phyloP scores from a whole-genome alignment of 2,113 vertebrate genomes.

The Chionomys nivalis region DNA sequence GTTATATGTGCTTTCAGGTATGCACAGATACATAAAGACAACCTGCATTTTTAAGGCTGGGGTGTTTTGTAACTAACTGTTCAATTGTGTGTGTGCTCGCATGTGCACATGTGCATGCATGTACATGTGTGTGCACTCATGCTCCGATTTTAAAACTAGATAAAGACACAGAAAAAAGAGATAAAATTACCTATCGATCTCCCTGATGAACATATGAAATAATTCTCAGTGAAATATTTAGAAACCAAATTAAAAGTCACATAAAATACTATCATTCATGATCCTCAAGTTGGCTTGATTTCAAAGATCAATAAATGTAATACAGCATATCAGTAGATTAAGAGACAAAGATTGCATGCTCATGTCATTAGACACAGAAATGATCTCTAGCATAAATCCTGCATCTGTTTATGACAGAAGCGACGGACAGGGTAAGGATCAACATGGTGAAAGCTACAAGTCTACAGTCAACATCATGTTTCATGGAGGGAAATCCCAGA shows the following conservation, averaged over 20 bases:
- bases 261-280: not conserved
- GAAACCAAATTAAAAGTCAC: not conserved
- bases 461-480: not conserved
- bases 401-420: not conserved
- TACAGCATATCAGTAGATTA: not conserved
- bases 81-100: not conserved
- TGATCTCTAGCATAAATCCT: not conserved
- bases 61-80: not conserved
- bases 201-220: not conserved
- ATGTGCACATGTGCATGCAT: not conserved
- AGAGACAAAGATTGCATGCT: not conserved
- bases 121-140: not conserved
- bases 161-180: not conserved
- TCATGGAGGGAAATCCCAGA: too few relatives aligned
- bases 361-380: not conserved
- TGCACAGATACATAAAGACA: not conserved
- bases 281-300: not conserved
- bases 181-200: not conserved
- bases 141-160: not conserved
- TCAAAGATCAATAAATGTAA: not conserved
- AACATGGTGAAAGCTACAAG: not conserved
- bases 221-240: not conserved
- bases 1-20: not conserved
- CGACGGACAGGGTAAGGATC: not conserved
- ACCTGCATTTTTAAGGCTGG: not conserved